Evolutionary conservation across 1,140 invertebrate species (phyloP).

Genomic region (Lethocerus indicus): DNA sequence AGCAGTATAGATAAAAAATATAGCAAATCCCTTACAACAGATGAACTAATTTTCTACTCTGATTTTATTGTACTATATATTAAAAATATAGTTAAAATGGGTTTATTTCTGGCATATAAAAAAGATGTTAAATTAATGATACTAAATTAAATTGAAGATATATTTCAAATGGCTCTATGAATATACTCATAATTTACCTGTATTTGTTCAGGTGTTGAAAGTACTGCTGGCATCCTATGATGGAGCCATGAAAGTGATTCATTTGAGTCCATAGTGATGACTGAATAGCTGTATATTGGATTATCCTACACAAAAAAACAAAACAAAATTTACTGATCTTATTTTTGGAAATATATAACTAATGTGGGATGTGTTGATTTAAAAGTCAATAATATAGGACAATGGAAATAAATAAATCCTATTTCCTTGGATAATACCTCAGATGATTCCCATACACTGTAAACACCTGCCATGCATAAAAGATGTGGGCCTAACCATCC

Average conservation of each 20-base stretch:
- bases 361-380: too few species aligned
- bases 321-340: too few species aligned
- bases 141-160: neutral
- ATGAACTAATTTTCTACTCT: too few species aligned
- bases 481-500: slow-evolving; percentile 44
- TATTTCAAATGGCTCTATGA: too few species aligned
- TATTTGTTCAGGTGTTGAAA: slow-evolving; percentile 48
- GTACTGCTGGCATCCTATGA: slow-evolving; percentile 60
- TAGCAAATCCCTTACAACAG: too few species aligned
- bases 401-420: too few species aligned
- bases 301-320: too few species aligned
- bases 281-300: slow-evolving; percentile 50
- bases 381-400: too few species aligned
- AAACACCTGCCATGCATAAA: slow-evolving; percentile 60
- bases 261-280: slow-evolving; percentile 62
- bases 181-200: slow-evolving; percentile 27
- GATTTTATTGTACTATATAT: too few species aligned
- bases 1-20: too few species aligned
- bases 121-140: neutral
- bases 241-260: slow-evolving; percentile 51
- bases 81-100: too few species aligned
- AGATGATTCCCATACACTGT: slow-evolving; percentile 41
- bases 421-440: slow-evolving; percentile 21
- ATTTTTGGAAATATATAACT: too few species aligned
- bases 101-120: slow-evolving; percentile 17